Base-by-base conservation (phyloP, 1,140 invertebrate genomes). In the Drosophila nigromelanica region DNA sequence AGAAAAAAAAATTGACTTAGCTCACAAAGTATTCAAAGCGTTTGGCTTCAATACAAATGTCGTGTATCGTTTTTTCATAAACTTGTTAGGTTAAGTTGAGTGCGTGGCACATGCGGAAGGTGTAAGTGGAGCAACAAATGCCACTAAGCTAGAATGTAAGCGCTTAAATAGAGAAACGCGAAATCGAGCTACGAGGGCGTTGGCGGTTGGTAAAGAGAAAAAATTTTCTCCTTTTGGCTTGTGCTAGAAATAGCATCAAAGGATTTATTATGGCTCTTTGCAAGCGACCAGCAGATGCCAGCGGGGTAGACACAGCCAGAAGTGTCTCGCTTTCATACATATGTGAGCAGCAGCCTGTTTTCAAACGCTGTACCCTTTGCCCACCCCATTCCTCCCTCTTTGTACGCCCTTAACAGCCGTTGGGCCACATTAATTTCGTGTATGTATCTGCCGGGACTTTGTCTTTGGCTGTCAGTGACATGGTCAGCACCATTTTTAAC, bases 161-260 rank as follows among this genome's bases (percentile, higher is more conserved):
- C 14, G 27, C 35, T 60, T 39, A 42, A 33, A 42, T 33, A 43
- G 56, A 37, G 14, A 37, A 24, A 11, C 3, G 14, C 18, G 0
- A 47, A 30, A 48, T 48, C 50, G 55, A 47, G 71, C n/a, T 30
- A 35, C 21, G n/a, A n/a, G n/a, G n/a, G n/a, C n/a, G n/a, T n/a
- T n/a, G n/a, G n/a, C n/a, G n/a, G n/a, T n/a, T n/a, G n/a, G n/a
- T n/a, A n/a, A n/a, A n/a, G n/a, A n/a, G n/a, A n/a, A n/a, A n/a
- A 54, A 86, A 87, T 82, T 78, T 81, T 78, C 78, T 87, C 87
- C 82, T 86, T 82, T 86, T 86, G 82, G 82, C 79, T 86, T 82
- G 62, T n/a, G 75, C 82, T 86, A 78, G 66, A 82, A 87, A 86
- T 86, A 86, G 78, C 82, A 87, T 86, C 82, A 86, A 86, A 86